A percentile compares a stretch with the other conserved stretches of the same genome.
These are phyloP conservation scores for Vanessa tameamea DNA, from an alignment of 1,140 invertebrate genomes.

Conservation along the genomic window DNA sequence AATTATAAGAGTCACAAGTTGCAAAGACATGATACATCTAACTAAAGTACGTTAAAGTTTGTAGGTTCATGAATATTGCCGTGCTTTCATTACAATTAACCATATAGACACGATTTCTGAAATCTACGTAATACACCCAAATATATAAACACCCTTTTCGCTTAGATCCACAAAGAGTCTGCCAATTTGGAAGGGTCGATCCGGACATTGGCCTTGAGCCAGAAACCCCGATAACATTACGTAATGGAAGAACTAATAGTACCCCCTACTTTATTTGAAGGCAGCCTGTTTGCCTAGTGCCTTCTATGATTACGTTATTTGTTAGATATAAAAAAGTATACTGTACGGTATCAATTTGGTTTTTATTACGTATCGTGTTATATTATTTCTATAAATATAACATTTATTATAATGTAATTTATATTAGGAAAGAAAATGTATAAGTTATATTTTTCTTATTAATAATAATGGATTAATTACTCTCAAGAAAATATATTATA, in stretches of 20 bases:
- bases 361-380: not conserved
- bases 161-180: slow-evolving; percentile 13
- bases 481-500: too few species aligned
- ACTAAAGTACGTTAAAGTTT: not conserved
- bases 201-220: slow-evolving; percentile 28
- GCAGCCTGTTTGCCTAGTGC: slow-evolving; percentile 4
- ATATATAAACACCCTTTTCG: slow-evolving; percentile 19
- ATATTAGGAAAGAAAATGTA: too few species aligned
- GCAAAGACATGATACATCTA: not conserved
- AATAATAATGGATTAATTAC: too few species aligned
- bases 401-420: too few species aligned
- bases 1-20: too few species aligned
- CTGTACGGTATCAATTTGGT: not conserved
- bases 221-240: slow-evolving; percentile 25
- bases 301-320: slow-evolving; percentile 9
- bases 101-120: not conserved
- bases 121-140: slow-evolving; percentile 3
- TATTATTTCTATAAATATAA: not conserved
- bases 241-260: slow-evolving; percentile 24
- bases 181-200: slow-evolving; percentile 31
- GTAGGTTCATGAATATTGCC: not conserved
- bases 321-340: not conserved
- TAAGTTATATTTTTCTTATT: too few species aligned
- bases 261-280: slow-evolving; percentile 16
- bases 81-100: not conserved